Conservation (phyloP, 2,113 vertebrate genomes). For the Lontra canadensis region DNA sequence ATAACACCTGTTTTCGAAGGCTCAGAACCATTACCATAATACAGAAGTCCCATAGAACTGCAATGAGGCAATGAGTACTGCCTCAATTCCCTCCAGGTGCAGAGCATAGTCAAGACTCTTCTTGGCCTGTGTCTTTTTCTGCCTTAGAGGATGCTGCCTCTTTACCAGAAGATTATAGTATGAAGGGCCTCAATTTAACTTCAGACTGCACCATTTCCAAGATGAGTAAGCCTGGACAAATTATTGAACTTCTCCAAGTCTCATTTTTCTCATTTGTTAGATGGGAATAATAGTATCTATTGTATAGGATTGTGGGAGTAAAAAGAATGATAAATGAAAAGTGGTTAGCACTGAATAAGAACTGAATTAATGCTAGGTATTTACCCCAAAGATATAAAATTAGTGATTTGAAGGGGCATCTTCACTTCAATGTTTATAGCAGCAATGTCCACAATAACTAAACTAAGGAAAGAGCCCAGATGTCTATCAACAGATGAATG, state of each 20-base stretch:
- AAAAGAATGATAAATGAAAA: slow-evolving; percentile 12
- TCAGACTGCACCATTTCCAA: background rate
- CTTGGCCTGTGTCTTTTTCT: background rate
- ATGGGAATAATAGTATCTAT: background rate
- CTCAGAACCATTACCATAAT: background rate
- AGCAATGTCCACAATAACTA: background rate
- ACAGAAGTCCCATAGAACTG: background rate
- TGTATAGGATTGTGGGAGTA: background rate
- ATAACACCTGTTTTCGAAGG: background rate
- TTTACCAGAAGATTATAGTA: background rate
- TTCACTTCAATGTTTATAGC: background rate
- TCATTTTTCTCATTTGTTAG: background rate
- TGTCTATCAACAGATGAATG: background rate
- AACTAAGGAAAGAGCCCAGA: background rate
- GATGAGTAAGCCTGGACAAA: background rate
- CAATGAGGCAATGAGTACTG: background rate
- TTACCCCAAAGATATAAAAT: background rate
- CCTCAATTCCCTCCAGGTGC: background rate
- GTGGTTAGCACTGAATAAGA: background rate
- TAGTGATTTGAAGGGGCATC: background rate
- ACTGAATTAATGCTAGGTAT: background rate
- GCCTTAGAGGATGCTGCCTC: background rate
- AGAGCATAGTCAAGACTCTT: background rate
- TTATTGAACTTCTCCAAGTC: background rate
- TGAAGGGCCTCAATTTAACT: background rate